A percentile compares a stretch with the other conserved stretches of the same genome.
Evolutionary conservation across 2,888 invertebrate species (phyloP).

Genomic region (Dione vanillae): DNA sequence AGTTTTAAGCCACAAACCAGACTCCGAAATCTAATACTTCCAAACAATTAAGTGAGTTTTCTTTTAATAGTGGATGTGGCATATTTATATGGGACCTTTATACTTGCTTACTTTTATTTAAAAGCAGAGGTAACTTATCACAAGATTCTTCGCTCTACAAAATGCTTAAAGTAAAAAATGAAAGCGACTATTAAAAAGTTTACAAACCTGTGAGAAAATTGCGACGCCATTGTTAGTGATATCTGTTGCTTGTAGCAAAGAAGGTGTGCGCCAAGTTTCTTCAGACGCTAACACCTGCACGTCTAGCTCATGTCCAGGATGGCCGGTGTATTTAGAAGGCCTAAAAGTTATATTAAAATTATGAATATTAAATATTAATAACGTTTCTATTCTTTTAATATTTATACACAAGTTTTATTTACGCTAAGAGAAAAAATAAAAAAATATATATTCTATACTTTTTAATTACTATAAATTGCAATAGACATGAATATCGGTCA

Average conservation of each 20-base stretch:
- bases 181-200: background rate
- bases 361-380: background rate
- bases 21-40: too few relatives aligned
- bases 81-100: too few relatives aligned
- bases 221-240: constrained; percentile 88
- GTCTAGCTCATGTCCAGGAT: constrained; percentile 87
- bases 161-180: background rate
- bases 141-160: too few relatives aligned
- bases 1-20: too few relatives aligned
- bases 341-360: constrained; percentile 51
- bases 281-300: constrained; percentile 92
- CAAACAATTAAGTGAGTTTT: too few relatives aligned
- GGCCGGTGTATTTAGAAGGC: constrained; percentile 83
- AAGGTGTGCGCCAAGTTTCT: constrained; percentile 95
- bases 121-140: too few relatives aligned
- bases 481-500: background rate
- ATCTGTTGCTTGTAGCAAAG: constrained; percentile 88
- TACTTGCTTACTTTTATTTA: too few relatives aligned
- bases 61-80: too few relatives aligned
- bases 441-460: background rate
- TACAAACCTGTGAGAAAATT: constrained; percentile 89
- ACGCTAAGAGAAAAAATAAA: background rate
- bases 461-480: background rate
- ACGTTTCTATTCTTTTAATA: too few relatives aligned
- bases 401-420: too few relatives aligned